phyloP scores from a whole-genome alignment of 1,140 invertebrate genomes.

The Drosophila sechellia region DNA sequence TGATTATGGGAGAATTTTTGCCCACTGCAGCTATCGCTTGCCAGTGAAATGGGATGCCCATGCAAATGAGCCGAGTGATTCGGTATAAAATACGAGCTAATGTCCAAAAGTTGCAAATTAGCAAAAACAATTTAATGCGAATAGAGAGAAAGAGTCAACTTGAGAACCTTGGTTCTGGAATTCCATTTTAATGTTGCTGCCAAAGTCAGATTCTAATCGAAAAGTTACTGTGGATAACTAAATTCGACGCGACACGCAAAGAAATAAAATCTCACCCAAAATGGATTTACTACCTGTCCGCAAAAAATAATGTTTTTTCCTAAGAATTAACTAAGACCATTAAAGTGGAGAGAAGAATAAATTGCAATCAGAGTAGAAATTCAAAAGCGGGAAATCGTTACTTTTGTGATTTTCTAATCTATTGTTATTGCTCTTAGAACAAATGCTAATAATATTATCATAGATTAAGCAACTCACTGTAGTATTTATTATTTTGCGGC shows the following conservation, averaged over 20 bases:
- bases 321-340: not conserved
- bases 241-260: conserved; percentile 24
- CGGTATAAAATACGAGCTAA: conserved; percentile 7
- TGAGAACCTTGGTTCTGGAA: conserved; percentile 20
- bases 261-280: conserved; percentile 18
- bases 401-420: too few relatives aligned
- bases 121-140: not conserved
- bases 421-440: too few relatives aligned
- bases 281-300: conserved; percentile 15
- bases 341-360: not conserved
- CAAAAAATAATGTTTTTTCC: too few relatives aligned
- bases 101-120: conserved; percentile 49
- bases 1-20: conserved; percentile 25
- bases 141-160: conserved; percentile 12
- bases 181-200: conserved; percentile 32
- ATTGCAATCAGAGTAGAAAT: not conserved
- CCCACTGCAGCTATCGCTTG: conserved; percentile 9
- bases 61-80: conserved; percentile 36
- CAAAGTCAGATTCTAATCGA: conserved; percentile 19
- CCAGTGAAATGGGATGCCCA: conserved; percentile 19
- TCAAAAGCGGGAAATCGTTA: not conserved
- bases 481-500: too few relatives aligned
- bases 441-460: too few relatives aligned
- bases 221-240: conserved; percentile 20
- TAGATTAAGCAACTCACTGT: too few relatives aligned